A percentile compares a stretch with the other conserved stretches of the same genome.
Evolutionary conservation across 2,113 vertebrate species (phyloP).

Genomic region (human): GRCh38 chr2:173131501-173132000

Average conservation of each 20-base stretch:
- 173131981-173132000: neutral
- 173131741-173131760: neutral
- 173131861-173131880: neutral
- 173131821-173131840: neutral
- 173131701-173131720: neutral
- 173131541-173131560: constrained; percentile 13
- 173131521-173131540: constrained; percentile 38
- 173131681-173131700: neutral
- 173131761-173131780: neutral
- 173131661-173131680: constrained; percentile 13
- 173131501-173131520: constrained; percentile 50
- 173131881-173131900: constrained; percentile 6
- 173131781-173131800: neutral
- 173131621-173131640: neutral
- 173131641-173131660: constrained; percentile 38
- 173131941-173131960: neutral
- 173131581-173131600: constrained; percentile 29
- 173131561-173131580: constrained; percentile 6
- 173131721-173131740: neutral
- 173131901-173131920: neutral
- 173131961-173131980: neutral
- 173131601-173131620: neutral
- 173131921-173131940: neutral
- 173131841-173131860: neutral
- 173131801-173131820: neutral